A percentile compares a stretch with the other conserved stretches of the same genome.
Conservation (phyloP, 37 sponge, comb jelly and placozoan species). For the Diacarnus erythraeanus region DNA sequence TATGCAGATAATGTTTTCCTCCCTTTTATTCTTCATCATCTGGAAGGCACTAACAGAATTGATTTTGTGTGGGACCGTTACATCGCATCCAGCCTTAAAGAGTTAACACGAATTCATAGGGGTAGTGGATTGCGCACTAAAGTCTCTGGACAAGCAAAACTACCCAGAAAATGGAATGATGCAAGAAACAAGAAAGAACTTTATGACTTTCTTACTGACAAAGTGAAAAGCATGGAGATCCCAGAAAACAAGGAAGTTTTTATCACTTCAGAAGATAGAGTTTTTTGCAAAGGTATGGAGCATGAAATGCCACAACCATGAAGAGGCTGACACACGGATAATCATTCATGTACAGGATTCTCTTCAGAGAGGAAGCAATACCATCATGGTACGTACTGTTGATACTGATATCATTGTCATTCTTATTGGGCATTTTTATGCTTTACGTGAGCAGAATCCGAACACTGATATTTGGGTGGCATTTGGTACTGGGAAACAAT, state of each 20-base stretch:
- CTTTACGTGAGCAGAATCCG: too few species aligned
- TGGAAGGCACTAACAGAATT: neutral
- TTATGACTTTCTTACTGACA: conserved; percentile 38
- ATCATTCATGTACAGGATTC: conserved; percentile 27
- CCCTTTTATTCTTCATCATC: neutral
- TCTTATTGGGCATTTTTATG: conserved; percentile 11
- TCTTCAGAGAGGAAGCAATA: conserved; percentile 21
- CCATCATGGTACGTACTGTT: conserved; percentile 9
- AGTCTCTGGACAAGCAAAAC: conserved; percentile 7
- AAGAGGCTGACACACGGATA: conserved; percentile 34
- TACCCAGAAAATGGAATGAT: conserved; percentile 21
- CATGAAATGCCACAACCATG: too few species aligned
- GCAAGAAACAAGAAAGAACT: conserved; percentile 40
- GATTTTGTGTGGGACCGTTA: conserved; percentile 3
- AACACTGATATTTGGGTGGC: conserved; percentile 39
- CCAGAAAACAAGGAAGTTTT: conserved; percentile 13
- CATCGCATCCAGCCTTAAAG: neutral
- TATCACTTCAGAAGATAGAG: conserved; percentile 52
- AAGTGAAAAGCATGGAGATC: conserved; percentile 1
- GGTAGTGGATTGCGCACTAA: conserved; percentile 5
- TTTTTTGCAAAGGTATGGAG: too few species aligned
- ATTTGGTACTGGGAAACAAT: conserved; percentile 45
- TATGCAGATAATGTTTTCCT: conserved; percentile 5
- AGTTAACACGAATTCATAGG: neutral
- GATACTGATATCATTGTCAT: conserved; percentile 12